Conservation (phyloP, 2,797 vertebrate genomes). For the Orestias chungarensis region DNA sequence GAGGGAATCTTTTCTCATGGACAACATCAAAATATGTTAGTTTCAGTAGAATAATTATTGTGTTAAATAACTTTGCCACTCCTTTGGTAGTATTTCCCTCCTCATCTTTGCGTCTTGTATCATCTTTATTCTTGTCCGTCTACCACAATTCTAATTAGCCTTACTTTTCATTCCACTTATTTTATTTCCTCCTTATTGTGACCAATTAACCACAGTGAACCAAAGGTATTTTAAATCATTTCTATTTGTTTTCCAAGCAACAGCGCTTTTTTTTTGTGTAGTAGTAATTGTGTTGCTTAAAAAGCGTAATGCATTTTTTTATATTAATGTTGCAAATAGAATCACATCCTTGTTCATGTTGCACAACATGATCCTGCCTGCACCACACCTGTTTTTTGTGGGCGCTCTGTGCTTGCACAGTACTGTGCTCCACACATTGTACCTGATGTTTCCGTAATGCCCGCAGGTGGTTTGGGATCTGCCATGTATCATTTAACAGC, state of each 20-base stretch:
- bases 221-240: neutral
- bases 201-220: neutral
- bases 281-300: neutral
- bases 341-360: neutral
- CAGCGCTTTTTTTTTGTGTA: neutral
- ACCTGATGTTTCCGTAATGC: constrained; percentile 30
- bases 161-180: neutral
- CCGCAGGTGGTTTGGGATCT: constrained; percentile 28
- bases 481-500: constrained; percentile 28
- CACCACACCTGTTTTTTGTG: constrained; percentile 4
- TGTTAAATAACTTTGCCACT: no score
- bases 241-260: neutral
- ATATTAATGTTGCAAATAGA: no score
- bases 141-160: no score
- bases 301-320: neutral
- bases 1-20: no score
- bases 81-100: no score
- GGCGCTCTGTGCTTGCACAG: constrained; percentile 1
- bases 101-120: no score
- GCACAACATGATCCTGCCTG: neutral
- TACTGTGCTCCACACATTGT: constrained; percentile 16
- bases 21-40: no score
- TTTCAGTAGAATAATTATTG: no score
- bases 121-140: neutral
- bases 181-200: neutral